Evolutionary conservation across 2,797 vertebrate species (phyloP).

Genomic region (Huso huso): DNA sequence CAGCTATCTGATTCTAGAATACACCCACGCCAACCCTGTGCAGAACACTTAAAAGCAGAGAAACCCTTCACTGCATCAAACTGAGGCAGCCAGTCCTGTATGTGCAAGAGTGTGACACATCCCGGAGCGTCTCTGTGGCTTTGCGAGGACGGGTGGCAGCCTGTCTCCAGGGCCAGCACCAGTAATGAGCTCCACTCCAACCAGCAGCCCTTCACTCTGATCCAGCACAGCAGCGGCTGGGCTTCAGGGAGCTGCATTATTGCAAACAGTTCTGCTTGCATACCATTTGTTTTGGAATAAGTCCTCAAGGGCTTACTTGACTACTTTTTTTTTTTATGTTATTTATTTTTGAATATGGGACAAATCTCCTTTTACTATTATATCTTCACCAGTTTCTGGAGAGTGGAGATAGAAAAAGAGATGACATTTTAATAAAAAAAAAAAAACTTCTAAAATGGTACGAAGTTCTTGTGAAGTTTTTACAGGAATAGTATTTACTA

Average conservation of each 20-base stretch:
- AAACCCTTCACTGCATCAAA: no score
- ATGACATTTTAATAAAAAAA: no score
- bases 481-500: no score
- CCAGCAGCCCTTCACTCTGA: not conserved
- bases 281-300: no score
- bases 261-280: not conserved
- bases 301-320: not conserved
- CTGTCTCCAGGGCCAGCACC: not conserved
- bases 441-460: no score
- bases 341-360: not conserved
- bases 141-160: not conserved
- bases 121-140: not conserved
- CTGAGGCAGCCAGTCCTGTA: no score
- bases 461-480: no score
- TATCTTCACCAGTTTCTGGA: not conserved
- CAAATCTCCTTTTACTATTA: not conserved
- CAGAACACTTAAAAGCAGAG: no score
- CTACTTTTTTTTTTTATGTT: not conserved
- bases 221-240: constrained; percentile 42
- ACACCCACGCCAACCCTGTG: no score
- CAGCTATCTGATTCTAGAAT: no score
- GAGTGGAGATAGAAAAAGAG: not conserved
- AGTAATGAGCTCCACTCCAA: not conserved
- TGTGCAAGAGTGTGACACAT: no score
- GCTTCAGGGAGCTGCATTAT: not conserved